Percentiles rank a stretch among this genome's conserved stretches.
Conservation (phyloP, 2,113 vertebrate genomes). For the Neoarius graeffei region DNA sequence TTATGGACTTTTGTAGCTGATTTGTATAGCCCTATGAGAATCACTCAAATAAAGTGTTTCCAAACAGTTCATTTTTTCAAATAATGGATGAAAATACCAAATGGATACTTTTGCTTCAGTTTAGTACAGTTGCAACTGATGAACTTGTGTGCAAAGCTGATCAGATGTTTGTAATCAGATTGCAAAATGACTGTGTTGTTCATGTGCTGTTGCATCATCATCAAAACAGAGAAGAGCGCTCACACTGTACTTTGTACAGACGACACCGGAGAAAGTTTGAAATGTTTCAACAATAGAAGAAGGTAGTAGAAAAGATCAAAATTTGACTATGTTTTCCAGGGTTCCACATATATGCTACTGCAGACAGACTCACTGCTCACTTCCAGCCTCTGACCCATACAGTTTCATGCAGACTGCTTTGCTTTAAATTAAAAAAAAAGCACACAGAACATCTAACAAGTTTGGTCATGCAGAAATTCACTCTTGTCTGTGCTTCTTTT, state of each 20-base stretch:
- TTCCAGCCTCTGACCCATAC: not conserved
- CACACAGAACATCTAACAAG: not conserved
- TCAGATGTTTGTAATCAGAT: not conserved
- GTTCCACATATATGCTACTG: not conserved
- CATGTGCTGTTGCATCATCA: not conserved
- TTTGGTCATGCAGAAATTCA: slow-evolving; percentile 33
- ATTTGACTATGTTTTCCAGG: not conserved
- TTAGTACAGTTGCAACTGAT: not conserved
- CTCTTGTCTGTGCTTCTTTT: slow-evolving; percentile 22
- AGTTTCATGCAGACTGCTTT: not conserved
- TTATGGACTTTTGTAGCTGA: not conserved
- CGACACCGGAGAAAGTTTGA: not conserved
- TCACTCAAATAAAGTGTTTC: not conserved
- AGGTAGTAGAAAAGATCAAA: not conserved
- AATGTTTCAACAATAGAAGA: not conserved
- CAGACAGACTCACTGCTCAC: slow-evolving; percentile 3
- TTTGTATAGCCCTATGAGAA: not conserved
- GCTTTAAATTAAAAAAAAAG: not conserved
- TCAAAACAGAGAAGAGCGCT: not conserved
- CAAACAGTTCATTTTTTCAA: not conserved
- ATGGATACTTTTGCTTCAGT: not conserved
- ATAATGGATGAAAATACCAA: not conserved
- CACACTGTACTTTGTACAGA: not conserved
- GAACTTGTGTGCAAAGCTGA: not conserved
- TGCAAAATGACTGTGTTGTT: too few relatives aligned